Conservation (phyloP, 2,113 vertebrate genomes). For the Ciconia maguari region DNA sequence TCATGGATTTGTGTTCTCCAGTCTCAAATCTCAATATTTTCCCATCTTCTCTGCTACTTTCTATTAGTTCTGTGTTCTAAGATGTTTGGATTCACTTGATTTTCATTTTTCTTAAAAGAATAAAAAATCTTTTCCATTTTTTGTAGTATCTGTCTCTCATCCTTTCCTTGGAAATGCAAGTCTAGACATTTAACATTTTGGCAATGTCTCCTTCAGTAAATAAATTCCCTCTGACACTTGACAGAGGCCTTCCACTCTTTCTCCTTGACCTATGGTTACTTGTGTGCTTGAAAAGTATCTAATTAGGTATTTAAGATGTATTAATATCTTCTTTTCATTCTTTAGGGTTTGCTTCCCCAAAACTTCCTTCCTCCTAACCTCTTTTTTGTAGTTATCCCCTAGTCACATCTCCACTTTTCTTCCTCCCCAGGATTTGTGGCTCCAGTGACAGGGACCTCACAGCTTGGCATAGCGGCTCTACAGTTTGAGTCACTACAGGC, state of each 20-base stretch:
- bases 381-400: neutral
- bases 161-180: neutral
- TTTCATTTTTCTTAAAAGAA: neutral
- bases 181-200: neutral
- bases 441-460: neutral
- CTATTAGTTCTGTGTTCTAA: neutral
- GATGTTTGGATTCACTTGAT: neutral
- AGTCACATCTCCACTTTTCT: neutral
- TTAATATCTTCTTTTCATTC: neutral
- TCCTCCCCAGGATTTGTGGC: neutral
- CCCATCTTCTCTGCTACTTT: neutral
- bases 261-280: neutral
- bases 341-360: neutral
- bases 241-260: neutral
- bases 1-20: neutral
- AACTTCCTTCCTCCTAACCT: neutral
- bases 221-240: neutral
- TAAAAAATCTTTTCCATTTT: neutral
- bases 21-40: neutral
- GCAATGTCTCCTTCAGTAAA: neutral
- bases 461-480: neutral
- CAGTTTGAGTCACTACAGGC: neutral
- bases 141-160: neutral
- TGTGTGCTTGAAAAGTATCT: neutral
- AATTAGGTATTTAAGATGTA: neutral